phyloP scores from a whole-genome alignment of 2,888 invertebrate species.

The Platycheirus rosarum region DNA sequence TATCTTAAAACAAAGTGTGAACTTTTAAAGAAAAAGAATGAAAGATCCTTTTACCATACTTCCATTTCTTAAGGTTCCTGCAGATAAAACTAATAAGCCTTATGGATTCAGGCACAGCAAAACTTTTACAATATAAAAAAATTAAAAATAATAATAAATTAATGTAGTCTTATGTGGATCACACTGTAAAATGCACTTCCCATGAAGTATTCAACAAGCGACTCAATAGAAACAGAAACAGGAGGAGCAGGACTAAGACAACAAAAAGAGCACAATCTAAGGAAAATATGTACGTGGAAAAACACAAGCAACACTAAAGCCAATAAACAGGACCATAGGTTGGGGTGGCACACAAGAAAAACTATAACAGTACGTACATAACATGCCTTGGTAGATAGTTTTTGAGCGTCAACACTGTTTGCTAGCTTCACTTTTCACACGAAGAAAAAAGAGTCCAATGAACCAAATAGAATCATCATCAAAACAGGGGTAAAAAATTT shows the following conservation, averaged over 20 bases:
- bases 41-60: no score
- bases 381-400: background rate
- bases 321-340: background rate
- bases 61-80: no score
- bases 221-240: slow-evolving; percentile 37
- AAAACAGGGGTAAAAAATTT: background rate
- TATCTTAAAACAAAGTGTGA: no score
- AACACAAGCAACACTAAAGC: slow-evolving; percentile 1
- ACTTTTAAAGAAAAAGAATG: no score
- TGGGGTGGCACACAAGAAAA: background rate
- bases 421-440: background rate
- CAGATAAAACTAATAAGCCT: no score
- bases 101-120: no score
- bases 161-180: no score
- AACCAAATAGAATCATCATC: slow-evolving; percentile 5
- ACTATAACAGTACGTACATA: background rate
- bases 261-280: slow-evolving; percentile 9
- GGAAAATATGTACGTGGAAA: slow-evolving; percentile 2
- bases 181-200: slow-evolving; percentile 2
- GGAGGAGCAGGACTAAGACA: background rate
- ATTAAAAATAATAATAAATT: no score
- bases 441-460: background rate
- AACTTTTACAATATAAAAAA: no score
- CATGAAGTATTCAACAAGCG: slow-evolving; percentile 62
- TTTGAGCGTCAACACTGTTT: background rate